A percentile compares a stretch with the other conserved stretches of the same genome.
phyloP scores from a whole-genome alignment of 2,113 vertebrate species.

The Oncorhynchus mykiss region DNA sequence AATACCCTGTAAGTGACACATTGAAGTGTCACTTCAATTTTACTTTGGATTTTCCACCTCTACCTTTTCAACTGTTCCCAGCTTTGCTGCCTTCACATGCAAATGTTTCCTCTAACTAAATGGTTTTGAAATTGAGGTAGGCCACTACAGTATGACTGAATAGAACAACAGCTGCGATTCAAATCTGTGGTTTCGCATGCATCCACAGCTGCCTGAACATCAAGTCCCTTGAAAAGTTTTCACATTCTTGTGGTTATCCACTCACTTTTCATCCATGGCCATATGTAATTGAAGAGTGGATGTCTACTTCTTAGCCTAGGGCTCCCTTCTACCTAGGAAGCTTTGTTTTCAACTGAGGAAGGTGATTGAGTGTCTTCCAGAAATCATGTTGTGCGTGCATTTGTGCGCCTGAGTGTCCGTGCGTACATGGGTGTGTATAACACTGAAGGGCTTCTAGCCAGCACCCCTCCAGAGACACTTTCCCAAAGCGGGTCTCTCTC shows the following conservation, averaged over 20 bases:
- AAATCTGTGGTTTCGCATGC: slow-evolving; percentile 47
- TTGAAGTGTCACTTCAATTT: no score
- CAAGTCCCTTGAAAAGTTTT: slow-evolving; percentile 21
- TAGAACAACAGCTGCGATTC: slow-evolving; percentile 41
- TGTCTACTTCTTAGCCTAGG: slow-evolving; percentile 24
- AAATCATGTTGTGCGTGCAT: not conserved
- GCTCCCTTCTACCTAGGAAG: not conserved
- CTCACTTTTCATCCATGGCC: slow-evolving; percentile 34
- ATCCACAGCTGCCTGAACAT: slow-evolving; percentile 35
- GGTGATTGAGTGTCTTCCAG: not conserved
- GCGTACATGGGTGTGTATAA: slow-evolving; percentile 2
- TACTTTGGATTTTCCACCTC: no score
- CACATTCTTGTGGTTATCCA: slow-evolving; percentile 23
- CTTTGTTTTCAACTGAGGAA: no score
- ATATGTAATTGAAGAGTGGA: slow-evolving; percentile 28
- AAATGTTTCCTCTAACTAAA: slow-evolving; percentile 19
- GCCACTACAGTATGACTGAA: slow-evolving; percentile 37
- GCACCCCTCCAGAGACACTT: not conserved
- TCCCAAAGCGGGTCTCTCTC: not conserved
- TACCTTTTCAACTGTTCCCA: no score
- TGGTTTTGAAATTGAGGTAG: slow-evolving; percentile 30
- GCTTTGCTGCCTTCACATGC: not conserved
- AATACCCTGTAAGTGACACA: no score
- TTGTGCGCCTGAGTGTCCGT: not conserved
- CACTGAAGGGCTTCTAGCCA: not conserved